Base-by-base conservation (phyloP, 2,797 vertebrate genomes). In the Petrocephalus sullivani region DNA sequence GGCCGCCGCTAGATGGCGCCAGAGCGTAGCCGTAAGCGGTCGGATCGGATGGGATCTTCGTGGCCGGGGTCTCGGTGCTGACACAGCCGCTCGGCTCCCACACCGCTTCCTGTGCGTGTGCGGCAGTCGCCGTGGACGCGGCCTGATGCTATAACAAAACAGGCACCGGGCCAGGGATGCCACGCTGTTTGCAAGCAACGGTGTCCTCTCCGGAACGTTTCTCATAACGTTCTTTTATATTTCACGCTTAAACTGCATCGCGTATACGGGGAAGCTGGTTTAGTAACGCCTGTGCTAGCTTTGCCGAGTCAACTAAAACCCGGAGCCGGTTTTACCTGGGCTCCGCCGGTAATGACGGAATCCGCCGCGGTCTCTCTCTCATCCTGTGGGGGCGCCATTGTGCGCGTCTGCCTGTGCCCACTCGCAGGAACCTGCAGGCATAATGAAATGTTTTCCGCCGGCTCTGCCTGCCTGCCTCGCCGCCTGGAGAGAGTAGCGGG, bases 361-460 rank as follows among this genome's bases (percentile, higher is more conserved):
- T 49, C 19, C 19, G 46, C 37, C 0, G 71, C 41, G 71, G 16
- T 78, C n/a, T 33, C 23, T 49, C 54, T 14, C 49, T 84, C 23
- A 6, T 54, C 82, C 37, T 84, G 82, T 16, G 82, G 82, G 53
- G 82, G 82, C 53, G 21, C 49, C 53, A 6, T 85, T 57, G 49
- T 16, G 49, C 49, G 21, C 3, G n/a, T 21, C 84, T 57, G 84
- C 54, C 12, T 56, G 54, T 41, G 84, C 84, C 84, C 56, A 58
- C 84, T 86, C 56, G 19, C 12, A 41, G 28, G 28, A 58, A 46
- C 56, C 84, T 41, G 56, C 56, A 23, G 84, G 54, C 33, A 37
- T 86, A 86, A 58, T 86, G 84, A 86, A 57, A 60, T 86, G 84
- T 41, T 86, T 86, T 86, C 54, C 33, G 14, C 54, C 54, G 56